phyloP scores from a whole-genome alignment of 2,888 invertebrate species.

The Dilophus febrilis region DNA sequence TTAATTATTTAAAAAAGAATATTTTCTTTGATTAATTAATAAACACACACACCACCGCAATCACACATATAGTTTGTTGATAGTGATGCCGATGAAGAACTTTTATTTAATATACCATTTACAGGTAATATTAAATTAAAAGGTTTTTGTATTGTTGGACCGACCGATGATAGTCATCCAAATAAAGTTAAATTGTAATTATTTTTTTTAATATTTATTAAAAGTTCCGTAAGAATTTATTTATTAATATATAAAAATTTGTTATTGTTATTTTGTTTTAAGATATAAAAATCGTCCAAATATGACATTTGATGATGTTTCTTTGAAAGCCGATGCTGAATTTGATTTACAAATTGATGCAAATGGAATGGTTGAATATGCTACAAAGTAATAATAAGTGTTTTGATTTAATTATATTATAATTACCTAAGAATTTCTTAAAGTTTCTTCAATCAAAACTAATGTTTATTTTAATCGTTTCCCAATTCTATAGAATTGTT shows the following conservation, averaged over 20 bases:
- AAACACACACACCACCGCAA: conserved; percentile 5
- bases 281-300: conserved; percentile 85
- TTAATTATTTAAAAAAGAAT: conserved; percentile 2
- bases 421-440: no score
- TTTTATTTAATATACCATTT: conserved; percentile 93
- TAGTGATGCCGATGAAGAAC: conserved; percentile 91
- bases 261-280: conserved; percentile 13
- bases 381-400: conserved; percentile 58
- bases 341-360: conserved; percentile 71
- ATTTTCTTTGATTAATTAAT: background rate
- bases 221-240: no score
- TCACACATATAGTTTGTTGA: conserved; percentile 57
- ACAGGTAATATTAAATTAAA: conserved; percentile 90
- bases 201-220: conserved; percentile 2
- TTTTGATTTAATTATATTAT: no score
- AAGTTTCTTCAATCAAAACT: no score
- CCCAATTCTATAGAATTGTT: no score
- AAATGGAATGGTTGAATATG: conserved; percentile 69
- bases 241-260: background rate
- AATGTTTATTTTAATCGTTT: no score
- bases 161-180: conserved; percentile 73
- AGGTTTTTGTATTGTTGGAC: conserved; percentile 84
- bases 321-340: conserved; percentile 63
- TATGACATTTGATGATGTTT: conserved; percentile 87
- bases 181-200: conserved; percentile 67